These are phyloP conservation scores for Nasonovia ribisnigri DNA, from an alignment of 2,888 invertebrate genomes.

Conservation along the genomic window DNA sequence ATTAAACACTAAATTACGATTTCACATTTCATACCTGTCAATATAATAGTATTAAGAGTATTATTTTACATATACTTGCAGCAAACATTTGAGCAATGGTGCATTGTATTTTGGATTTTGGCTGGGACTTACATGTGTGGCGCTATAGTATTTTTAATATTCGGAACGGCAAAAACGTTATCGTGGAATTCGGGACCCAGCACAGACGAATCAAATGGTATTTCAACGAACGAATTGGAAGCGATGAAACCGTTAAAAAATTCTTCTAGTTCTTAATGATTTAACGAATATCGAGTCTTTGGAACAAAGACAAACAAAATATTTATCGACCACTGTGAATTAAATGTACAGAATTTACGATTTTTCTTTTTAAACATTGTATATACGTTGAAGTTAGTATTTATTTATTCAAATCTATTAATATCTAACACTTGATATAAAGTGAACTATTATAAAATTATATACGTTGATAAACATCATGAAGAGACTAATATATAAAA, in stretches of 20 bases:
- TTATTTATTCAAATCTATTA: background rate
- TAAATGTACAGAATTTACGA: constrained; percentile 3
- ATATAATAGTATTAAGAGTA: background rate
- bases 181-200: constrained; percentile 71
- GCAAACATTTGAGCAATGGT: constrained; percentile 84
- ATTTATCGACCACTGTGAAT: background rate
- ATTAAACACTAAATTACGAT: background rate
- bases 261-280: background rate
- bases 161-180: constrained; percentile 79
- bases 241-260: constrained; percentile 39
- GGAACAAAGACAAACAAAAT: background rate
- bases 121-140: constrained; percentile 80
- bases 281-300: background rate
- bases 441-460: constrained; percentile 4
- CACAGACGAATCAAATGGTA: constrained; percentile 8
- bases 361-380: constrained; percentile 34
- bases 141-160: constrained; percentile 75
- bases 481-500: constrained; percentile 26
- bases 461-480: background rate
- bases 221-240: background rate
- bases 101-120: constrained; percentile 84
- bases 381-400: background rate
- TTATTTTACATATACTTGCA: constrained; percentile 69
- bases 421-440: background rate
- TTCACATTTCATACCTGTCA: background rate